These are phyloP conservation scores for Epistrophella euchroma DNA, from an alignment of 2,888 invertebrate genomes.

Conservation along the genomic window DNA sequence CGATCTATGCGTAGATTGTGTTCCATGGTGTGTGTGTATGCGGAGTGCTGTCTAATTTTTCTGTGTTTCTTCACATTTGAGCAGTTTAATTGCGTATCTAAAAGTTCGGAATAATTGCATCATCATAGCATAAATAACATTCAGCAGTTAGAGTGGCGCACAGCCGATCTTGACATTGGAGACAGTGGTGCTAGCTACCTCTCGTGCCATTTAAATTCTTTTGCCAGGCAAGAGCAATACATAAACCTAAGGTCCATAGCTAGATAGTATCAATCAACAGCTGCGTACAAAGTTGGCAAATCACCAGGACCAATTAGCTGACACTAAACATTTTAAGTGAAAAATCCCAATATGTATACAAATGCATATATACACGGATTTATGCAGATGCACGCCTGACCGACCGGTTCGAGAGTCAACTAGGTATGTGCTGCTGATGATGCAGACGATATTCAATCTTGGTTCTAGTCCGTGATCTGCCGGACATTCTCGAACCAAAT, in stretches of 20 bases:
- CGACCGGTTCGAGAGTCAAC: constrained; percentile 10
- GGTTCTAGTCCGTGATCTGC: constrained; percentile 35
- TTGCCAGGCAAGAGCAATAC: not conserved
- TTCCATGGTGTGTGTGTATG: constrained; percentile 40
- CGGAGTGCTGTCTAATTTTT: constrained; percentile 65
- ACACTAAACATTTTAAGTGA: constrained; percentile 66
- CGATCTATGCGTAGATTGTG: constrained; percentile 64
- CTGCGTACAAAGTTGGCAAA: constrained; percentile 57
- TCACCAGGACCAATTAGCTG: constrained; percentile 70
- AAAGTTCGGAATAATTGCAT: constrained; percentile 73
- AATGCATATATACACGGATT: constrained; percentile 4
- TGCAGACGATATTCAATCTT: constrained; percentile 27
- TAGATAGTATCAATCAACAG: constrained; percentile 73
- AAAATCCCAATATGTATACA: constrained; percentile 39
- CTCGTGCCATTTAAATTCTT: constrained; percentile 44
- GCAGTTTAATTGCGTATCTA: constrained; percentile 64
- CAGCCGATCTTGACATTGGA: constrained; percentile 44
- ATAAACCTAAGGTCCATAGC: constrained; percentile 6
- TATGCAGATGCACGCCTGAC: constrained; percentile 22
- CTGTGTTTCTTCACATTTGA: constrained; percentile 56
- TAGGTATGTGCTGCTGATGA: not conserved
- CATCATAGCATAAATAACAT: constrained; percentile 71
- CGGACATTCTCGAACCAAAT: constrained; percentile 51
- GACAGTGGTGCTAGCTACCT: not conserved
- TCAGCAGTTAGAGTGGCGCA: constrained; percentile 37